Conservation (phyloP, 2,113 vertebrate genomes). For the Chionomys nivalis region DNA sequence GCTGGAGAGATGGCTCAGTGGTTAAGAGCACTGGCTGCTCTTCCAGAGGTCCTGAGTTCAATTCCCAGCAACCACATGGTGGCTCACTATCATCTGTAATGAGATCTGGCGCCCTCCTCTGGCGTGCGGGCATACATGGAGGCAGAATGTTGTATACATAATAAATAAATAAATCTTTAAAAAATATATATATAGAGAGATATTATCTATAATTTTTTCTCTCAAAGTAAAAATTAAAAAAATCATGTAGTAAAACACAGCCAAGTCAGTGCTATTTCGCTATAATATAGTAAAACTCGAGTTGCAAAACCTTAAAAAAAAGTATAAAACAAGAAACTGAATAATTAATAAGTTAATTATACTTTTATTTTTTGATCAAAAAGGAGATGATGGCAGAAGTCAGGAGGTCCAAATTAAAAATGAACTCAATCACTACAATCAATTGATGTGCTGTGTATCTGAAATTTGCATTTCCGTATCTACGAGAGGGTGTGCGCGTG, state of each 20-base stretch:
- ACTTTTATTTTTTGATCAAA: slow-evolving; percentile 43
- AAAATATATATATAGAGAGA: not conserved
- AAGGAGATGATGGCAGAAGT: not conserved
- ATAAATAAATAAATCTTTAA: too few species aligned
- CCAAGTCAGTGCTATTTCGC: not conserved
- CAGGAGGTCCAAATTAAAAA: slow-evolving; percentile 7
- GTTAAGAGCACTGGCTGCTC: too few species aligned
- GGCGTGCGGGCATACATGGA: too few species aligned
- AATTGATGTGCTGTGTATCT: slow-evolving; percentile 15
- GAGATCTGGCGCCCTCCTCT: too few species aligned
- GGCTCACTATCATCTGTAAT: too few species aligned
- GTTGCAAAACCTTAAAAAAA: slow-evolving; percentile 12
- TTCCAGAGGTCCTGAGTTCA: too few species aligned
- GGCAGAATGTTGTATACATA: too few species aligned
- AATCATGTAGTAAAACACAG: slow-evolving; percentile 16
- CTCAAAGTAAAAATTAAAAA: slow-evolving; percentile 16
- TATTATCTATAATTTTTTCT: slow-evolving; percentile 23
- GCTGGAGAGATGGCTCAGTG: too few species aligned
- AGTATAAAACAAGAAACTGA: not conserved
- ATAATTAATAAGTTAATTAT: not conserved
- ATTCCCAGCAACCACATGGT: too few species aligned
- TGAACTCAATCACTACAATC: not conserved
- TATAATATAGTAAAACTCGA: not conserved
- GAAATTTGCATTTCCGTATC: not conserved
- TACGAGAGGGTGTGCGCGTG: not conserved